phyloP scores from a whole-genome alignment of 35 echinoderm and acorn worm species.

The Ptychodera flava region DNA sequence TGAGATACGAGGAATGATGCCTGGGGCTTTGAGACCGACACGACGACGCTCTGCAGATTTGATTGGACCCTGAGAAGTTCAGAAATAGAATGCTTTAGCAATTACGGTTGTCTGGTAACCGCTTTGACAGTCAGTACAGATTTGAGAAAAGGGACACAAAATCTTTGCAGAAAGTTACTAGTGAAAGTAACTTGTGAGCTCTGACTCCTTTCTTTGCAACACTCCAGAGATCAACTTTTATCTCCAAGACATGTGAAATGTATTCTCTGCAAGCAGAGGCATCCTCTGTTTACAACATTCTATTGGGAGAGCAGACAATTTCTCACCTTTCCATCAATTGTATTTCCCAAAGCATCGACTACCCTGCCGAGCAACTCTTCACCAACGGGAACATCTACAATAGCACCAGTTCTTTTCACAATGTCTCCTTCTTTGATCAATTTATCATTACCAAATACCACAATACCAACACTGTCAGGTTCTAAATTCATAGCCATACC shows the following conservation, averaged over 20 bases:
- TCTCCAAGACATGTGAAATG: too few species aligned
- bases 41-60: constrained; percentile 46
- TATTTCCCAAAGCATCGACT: constrained; percentile 93
- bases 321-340: constrained; percentile 94
- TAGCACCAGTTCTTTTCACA: constrained; percentile 96
- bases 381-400: constrained; percentile 97
- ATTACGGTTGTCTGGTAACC: too few species aligned
- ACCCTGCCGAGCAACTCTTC: constrained; percentile 79
- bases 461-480: constrained; percentile 98
- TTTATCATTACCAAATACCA: constrained; percentile 99
- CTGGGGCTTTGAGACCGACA: constrained; percentile 88
- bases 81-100: not conserved
- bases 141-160: too few species aligned
- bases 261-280: too few species aligned
- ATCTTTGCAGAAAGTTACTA: too few species aligned
- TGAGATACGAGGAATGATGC: constrained; percentile 98
- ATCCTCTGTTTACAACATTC: too few species aligned
- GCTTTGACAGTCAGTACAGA: too few species aligned
- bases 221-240: too few species aligned
- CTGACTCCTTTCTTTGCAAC: too few species aligned
- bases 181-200: too few species aligned
- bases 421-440: constrained; percentile 99
- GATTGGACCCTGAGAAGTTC: constrained; percentile 58
- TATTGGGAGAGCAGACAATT: too few species aligned
- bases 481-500: constrained; percentile 99